A percentile compares a stretch with the other conserved stretches of the same genome.
phyloP scores from a whole-genome alignment of 1,140 invertebrate genomes.

The Bactericera cockerelli region DNA sequence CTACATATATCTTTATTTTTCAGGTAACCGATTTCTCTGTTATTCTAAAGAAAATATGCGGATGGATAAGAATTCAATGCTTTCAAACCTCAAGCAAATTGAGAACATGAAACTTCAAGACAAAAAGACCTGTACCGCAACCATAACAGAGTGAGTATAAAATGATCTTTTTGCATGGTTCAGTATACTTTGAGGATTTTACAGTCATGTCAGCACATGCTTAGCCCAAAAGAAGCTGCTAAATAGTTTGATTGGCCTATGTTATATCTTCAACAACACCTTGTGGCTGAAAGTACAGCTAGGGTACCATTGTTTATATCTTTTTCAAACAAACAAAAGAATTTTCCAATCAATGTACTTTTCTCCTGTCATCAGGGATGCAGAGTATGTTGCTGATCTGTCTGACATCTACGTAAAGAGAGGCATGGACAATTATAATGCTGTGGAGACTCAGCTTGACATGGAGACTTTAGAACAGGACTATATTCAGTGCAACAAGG shows the following conservation, averaged over 20 bases:
- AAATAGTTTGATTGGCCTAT: no score
- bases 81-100: background rate
- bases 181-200: no score
- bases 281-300: no score
- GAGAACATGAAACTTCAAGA: background rate
- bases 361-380: background rate
- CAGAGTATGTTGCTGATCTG: background rate
- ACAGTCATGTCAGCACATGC: no score
- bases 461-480: background rate
- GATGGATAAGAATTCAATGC: background rate
- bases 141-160: no score
- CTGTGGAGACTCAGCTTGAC: background rate
- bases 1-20: no score
- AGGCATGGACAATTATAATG: background rate
- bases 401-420: background rate
- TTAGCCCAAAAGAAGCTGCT: no score
- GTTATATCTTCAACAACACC: no score
- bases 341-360: no score
- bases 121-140: background rate
- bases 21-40: background rate
- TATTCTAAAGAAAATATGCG: slow-evolving; percentile 1
- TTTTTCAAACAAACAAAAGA: no score
- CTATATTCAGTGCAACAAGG: background rate
- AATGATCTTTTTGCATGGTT: no score
- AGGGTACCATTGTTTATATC: no score